Base-by-base conservation (phyloP, 2,888 invertebrate species). In the Lithophane socia region DNA sequence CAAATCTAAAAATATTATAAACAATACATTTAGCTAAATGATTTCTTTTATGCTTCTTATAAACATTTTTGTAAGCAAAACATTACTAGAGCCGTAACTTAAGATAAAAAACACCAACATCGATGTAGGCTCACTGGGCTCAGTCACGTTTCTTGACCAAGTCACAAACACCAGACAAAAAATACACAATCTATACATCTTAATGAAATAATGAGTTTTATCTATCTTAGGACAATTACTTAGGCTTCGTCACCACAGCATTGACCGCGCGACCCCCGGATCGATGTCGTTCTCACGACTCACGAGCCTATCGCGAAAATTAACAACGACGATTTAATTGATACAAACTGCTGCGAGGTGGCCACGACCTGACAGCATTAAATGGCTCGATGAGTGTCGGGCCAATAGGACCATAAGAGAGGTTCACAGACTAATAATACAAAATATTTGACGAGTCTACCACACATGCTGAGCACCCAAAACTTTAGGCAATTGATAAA, bases 311-410 rank as follows among this genome's bases (percentile, higher is more conserved):
- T 87, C 89, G 92, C 93, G 91, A 94, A 94, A 94, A 94, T 95
- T 94, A 94, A 92, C 92, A 91, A 93, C 92, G 94, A 91, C 92
- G 89, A 92, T 94, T 95, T 94, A 95, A 96, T 96, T 96, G 95
- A 94, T 92, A 94, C 90, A 93, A 94, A 95, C 93, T 91, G 93
- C 91, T 80, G 37, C 73, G 82, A 85, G 84, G 89, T 88, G 88
- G 76, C 83, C 85, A 85, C 67, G 81, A 69, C 82, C 78, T 88
- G 88, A 87, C 88, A 86, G 75, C 82, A 85, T 84, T 90, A 86
- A 90, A 82, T 88, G 79, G 79, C 77, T 80, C 83, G 73, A 86
- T 85, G 82, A 86, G 77, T 79, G 83, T 84, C 74, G 65, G 74
- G 69, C 79, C 79, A 86, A 84, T 83, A 84, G 75, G 71, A 66